Base-by-base conservation (phyloP, 2,888 invertebrate genomes). In the Ferrisia virgata region DNA sequence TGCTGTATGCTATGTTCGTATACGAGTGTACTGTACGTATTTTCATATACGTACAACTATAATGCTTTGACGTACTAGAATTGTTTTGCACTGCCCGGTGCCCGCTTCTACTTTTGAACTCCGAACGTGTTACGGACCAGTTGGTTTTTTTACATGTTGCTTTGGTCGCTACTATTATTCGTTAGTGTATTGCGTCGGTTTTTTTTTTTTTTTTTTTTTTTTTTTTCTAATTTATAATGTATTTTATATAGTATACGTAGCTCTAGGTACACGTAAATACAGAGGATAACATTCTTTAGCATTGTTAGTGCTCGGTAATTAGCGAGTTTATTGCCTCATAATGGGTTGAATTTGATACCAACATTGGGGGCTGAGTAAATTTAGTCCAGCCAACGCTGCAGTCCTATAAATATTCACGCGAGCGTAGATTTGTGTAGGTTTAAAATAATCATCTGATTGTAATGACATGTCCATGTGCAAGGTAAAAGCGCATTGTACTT, bases 91-190 rank as follows among this genome's bases (percentile, higher is more conserved):
- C 36, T 36, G 31, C 36, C 28, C 53, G 53, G 53, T 53, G 22
- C 53, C 53, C 53, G 53, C 9, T 2, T 22, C n/a, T 4, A n/a
- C n/a, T n/a, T n/a, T n/a, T 3, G n/a, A 6, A 5, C 22, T 53
- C 53, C 39, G 18, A 39, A 78, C 78, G 1, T 39, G 83, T 83
- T 83, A 83, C 83, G 83, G 83, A 83, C 83, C 83, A 83, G 83
- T 83, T 83, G 22, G 72, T 83, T 72, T 79, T 36, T 76, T 40
- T 83, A 83, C 76, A 47, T 43, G 40, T 76, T 76, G 43, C 72
- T 28, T 72, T 76, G 40, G 18, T 31, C 28, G 39, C 69, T 53
- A 22, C 69, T 53, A 58, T 81, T 81, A 81, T 81, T 80, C 80
- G 31, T 80, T 53, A 53, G n/a, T 80, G 25, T 80, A 80, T 47